phyloP scores from a whole-genome alignment of 2,113 vertebrate genomes.

The Eublepharis macularius region DNA sequence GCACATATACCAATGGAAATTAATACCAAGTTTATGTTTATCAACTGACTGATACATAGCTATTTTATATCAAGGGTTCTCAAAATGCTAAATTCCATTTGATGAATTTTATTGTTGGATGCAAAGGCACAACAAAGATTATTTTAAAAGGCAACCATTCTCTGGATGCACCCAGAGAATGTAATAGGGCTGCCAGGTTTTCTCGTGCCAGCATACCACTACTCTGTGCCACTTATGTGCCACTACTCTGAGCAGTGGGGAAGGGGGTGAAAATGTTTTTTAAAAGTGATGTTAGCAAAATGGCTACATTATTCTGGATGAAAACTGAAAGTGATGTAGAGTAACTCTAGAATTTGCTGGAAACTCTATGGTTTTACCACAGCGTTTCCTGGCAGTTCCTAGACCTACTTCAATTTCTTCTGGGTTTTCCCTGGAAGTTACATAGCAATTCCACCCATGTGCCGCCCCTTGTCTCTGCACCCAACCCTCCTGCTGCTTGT shows the following conservation, averaged over 20 bases:
- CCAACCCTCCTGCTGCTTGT: no score
- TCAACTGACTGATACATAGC: not conserved
- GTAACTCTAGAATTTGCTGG: no score
- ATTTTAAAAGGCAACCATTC: not conserved
- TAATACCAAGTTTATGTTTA: not conserved
- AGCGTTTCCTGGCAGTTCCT: no score
- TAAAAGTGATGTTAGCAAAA: not conserved
- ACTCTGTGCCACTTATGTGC: no score
- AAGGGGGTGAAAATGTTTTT: not conserved
- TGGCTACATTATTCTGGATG: no score
- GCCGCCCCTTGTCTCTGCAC: no score
- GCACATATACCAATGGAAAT: conserved; percentile 4
- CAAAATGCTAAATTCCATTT: not conserved
- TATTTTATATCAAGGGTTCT: not conserved
- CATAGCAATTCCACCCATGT: no score
- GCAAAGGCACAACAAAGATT: not conserved
- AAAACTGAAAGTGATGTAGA: no score
- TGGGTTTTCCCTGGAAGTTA: no score
- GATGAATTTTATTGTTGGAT: not conserved
- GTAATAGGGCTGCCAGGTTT: not conserved
- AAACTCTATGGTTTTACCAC: no score
- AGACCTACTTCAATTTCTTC: no score
- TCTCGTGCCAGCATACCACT: no score
- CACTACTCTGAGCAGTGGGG: not conserved
- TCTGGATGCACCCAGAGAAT: not conserved